These are phyloP conservation scores for Gnathonemus echidnorhynchus DNA, from an alignment of 2,113 vertebrate species.

Conservation along the genomic window DNA sequence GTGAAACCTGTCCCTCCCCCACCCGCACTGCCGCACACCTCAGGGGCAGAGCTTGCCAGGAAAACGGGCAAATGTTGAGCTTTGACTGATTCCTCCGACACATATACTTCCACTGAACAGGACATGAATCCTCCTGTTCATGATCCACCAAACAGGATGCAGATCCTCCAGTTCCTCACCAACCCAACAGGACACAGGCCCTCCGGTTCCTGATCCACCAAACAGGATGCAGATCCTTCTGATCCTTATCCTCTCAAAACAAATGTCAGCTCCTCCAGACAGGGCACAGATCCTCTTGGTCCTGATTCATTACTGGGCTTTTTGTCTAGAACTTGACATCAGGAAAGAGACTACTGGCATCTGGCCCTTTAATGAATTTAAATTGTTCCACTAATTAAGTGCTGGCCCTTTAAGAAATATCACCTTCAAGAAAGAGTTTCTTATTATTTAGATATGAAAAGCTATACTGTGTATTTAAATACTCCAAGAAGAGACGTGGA, in stretches of 20 bases:
- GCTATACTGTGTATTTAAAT: not conserved
- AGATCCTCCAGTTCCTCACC: not conserved
- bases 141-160: not conserved
- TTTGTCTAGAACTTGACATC: not conserved
- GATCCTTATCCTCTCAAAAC: too few relatives aligned
- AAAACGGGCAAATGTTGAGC: slow-evolving; percentile 50
- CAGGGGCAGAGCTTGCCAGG: slow-evolving; percentile 60
- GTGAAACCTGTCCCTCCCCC: slow-evolving; percentile 70
- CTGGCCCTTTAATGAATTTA: not conserved
- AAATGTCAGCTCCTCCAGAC: too few relatives aligned
- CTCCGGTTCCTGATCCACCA: not conserved
- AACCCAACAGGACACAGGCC: not conserved
- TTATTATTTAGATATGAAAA: not conserved
- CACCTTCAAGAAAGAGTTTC: not conserved
- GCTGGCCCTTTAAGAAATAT: not conserved
- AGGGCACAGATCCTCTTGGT: too few relatives aligned
- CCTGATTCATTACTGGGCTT: too few relatives aligned
- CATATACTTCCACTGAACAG: not conserved
- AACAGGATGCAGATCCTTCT: not conserved
- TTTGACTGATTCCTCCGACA: not conserved
- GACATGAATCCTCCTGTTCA: not conserved
- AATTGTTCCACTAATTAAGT: not conserved
- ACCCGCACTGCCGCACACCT: slow-evolving; percentile 70
- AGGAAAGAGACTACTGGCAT: not conserved
- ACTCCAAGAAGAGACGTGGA: not conserved